Evolutionary conservation across 2,113 vertebrate species (phyloP), one percentile per base, ranked within the genome.

Genomic region (Odocoileus virginianus): DNA sequence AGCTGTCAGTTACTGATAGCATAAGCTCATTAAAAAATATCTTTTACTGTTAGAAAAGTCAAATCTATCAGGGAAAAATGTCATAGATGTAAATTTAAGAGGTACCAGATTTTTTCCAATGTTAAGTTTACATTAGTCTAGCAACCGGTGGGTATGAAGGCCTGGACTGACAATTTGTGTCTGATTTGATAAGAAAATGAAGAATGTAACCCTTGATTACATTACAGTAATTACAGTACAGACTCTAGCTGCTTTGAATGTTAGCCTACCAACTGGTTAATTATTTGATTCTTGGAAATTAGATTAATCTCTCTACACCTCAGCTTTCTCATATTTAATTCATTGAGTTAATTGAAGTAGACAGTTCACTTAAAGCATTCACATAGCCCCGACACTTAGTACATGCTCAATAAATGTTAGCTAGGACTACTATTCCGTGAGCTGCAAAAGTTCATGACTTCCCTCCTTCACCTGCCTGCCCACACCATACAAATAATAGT

Each of bases 301-400:
- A 88, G 87, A 83, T 81, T 92, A 95, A 60, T 91, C 54, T 95
- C 88, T 78, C 40, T 54, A 89, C 11, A 74, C 47, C 81, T 76
- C 6, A 30, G 25, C 78, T 91, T 82, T 91, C 60, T 96, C 60
- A 83, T 33, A 97, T 85, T 94, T 84, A 43, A 94, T 81, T 95
- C 57, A 78, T 17, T 30, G 8, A 91, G 28, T 94, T 90, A 87
- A 81, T 25, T 87, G 55, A 94, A 95, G n/a, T 23, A 87, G 57
- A 93, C 82, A 82, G 67, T 54, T 23, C 47, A 71, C 40, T 88
- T 93, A 86, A 82, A 76, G 30, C 55, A 85, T 93, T 52, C 64
- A 71, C n/a, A 79, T 0, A 54, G 28, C 33, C 40, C 47, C 10
- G 30, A 57, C 12, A 45, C 40, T 87, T 58, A 97, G 94, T 78